Conservation (phyloP, 2,113 vertebrate genomes). For the Hippocampus barbouri region DNA sequence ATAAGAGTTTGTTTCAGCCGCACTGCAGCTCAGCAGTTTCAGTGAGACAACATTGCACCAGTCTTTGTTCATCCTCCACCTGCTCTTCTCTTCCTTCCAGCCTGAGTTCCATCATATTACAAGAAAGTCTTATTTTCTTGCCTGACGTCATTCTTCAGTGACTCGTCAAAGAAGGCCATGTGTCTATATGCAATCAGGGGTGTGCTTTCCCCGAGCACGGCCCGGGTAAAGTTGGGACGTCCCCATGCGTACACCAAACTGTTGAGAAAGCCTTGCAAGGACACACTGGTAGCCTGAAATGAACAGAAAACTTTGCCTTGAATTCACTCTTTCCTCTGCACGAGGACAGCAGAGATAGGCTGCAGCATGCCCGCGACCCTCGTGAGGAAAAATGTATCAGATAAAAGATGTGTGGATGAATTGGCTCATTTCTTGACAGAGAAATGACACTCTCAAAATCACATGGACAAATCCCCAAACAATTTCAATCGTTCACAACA, state of each 20-base stretch:
- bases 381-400: too few species aligned
- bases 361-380: too few species aligned
- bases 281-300: constrained; percentile 65
- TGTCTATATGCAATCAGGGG: constrained; percentile 27
- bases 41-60: not conserved
- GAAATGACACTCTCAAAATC: too few species aligned
- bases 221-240: constrained; percentile 72
- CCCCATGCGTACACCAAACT: constrained; percentile 76
- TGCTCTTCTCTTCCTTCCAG: not conserved
- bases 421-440: too few species aligned
- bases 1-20: not conserved
- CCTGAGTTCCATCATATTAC: not conserved
- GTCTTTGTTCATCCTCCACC: not conserved
- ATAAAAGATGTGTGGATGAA: too few species aligned
- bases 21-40: not conserved
- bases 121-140: not conserved
- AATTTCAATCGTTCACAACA: too few species aligned
- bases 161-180: constrained; percentile 69
- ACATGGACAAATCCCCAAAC: too few species aligned
- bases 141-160: constrained; percentile 38
- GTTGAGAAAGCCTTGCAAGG: constrained; percentile 80
- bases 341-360: not conserved
- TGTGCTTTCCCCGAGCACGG: constrained; percentile 50
- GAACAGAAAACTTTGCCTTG: not conserved
- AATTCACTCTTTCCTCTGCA: not conserved